Conservation (phyloP, 2,113 vertebrate genomes). For the Phoenicopterus ruber region DNA sequence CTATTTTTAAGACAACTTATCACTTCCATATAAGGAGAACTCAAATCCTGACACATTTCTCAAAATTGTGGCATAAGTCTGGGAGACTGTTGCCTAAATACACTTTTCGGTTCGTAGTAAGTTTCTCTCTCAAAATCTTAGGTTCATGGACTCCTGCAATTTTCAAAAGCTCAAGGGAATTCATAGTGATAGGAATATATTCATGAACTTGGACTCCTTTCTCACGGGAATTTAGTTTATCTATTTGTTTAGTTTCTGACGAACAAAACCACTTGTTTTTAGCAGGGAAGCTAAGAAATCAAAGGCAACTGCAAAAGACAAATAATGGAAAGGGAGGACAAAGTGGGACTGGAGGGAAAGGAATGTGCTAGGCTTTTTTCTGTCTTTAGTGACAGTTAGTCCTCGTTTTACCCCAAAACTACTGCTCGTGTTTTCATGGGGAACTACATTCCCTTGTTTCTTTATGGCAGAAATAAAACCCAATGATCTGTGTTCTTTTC, state of each 20-base stretch:
- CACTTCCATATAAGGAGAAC: not conserved
- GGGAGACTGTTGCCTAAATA: not conserved
- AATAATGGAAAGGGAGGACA: not conserved
- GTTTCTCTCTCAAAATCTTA: not conserved
- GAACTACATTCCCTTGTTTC: not conserved
- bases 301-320: not conserved
- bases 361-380: not conserved
- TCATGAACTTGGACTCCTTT: not conserved
- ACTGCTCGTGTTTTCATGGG: not conserved
- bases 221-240: not conserved
- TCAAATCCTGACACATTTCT: not conserved
- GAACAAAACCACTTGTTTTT: not conserved
- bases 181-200: not conserved
- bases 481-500: not conserved
- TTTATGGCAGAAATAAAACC: not conserved
- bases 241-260: not conserved
- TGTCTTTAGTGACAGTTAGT: not conserved
- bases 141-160: not conserved
- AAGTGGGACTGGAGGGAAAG: not conserved
- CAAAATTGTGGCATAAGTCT: not conserved
- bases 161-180: not conserved
- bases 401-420: not conserved
- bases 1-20: slow-evolving; percentile 9
- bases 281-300: not conserved
- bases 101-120: not conserved